A percentile compares a stretch with the other conserved stretches of the same genome.
These are phyloP conservation scores for Sebastes nivosus DNA, from an alignment of 2,797 vertebrate genomes.

Conservation along the genomic window DNA sequence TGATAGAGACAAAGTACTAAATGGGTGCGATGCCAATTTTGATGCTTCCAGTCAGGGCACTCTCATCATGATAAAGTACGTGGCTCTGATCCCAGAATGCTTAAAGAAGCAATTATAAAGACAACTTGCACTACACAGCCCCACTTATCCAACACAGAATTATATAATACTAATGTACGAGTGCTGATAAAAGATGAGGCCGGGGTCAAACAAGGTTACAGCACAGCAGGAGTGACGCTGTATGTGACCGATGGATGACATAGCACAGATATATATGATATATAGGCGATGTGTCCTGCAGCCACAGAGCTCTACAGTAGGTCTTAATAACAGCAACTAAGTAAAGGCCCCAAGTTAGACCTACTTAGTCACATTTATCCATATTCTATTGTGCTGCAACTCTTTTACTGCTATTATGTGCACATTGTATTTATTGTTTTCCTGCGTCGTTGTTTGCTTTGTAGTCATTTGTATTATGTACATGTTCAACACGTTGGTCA, in stretches of 20 bases:
- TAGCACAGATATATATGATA: neutral
- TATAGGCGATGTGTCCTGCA: neutral
- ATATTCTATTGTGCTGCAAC: no score
- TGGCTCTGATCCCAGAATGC: constrained; percentile 58
- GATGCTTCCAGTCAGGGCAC: constrained; percentile 47
- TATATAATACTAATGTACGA: constrained; percentile 49
- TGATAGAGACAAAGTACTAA: constrained; percentile 52
- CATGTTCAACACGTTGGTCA: no score
- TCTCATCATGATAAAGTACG: constrained; percentile 49
- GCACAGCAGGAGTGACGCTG: neutral
- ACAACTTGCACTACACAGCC: constrained; percentile 36
- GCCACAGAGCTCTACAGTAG: neutral
- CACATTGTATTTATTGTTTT: no score
- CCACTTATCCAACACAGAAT: constrained; percentile 26
- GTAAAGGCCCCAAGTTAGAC: neutral
- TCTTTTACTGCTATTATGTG: no score
- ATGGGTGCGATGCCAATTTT: constrained; percentile 48
- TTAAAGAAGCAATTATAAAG: constrained; percentile 54
- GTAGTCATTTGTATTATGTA: no score
- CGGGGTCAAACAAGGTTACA: neutral
- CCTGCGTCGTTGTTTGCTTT: no score
- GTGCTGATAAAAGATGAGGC: constrained; percentile 24
- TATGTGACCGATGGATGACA: neutral
- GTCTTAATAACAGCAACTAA: neutral
- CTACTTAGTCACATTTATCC: neutral